These are phyloP conservation scores for Patella depressa DNA, from an alignment of 2,888 invertebrate genomes.

Conservation along the genomic window DNA sequence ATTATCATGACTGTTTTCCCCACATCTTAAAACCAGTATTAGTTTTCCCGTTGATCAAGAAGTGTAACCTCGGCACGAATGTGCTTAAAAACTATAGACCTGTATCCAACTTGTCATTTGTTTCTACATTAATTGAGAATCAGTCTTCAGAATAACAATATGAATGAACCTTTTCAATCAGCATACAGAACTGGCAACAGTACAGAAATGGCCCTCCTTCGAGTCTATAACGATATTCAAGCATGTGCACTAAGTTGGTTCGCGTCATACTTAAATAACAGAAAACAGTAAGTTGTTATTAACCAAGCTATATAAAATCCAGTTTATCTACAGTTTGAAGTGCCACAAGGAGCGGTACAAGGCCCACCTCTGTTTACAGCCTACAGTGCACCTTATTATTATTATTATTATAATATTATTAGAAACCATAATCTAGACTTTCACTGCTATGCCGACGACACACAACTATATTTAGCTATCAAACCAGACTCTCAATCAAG, in stretches of 20 bases:
- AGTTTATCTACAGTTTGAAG: background rate
- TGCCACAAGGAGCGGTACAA: background rate
- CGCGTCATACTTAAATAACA: background rate
- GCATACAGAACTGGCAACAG: conserved; percentile 24
- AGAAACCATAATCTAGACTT: background rate
- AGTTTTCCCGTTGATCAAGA: no score
- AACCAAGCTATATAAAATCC: background rate
- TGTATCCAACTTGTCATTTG: conserved; percentile 27
- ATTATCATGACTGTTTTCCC: no score
- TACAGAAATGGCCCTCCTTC: conserved; percentile 23
- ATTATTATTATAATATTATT: background rate
- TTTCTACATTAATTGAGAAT: conserved; percentile 30
- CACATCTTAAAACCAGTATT: no score
- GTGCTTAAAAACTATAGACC: conserved; percentile 31
- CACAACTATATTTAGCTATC: no score
- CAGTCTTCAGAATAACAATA: conserved; percentile 17
- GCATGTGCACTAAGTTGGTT: background rate
- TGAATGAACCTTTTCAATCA: conserved; percentile 16
- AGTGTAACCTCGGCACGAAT: no score
- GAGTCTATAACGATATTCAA: conserved; percentile 18
- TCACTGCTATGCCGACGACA: no score
- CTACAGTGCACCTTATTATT: background rate
- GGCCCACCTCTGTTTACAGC: no score
- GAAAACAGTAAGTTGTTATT: background rate
- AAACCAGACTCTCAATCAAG: no score